Evolutionary conservation across 2,113 vertebrate species (phyloP).

Genomic region (Cinclus mexicanus): DNA sequence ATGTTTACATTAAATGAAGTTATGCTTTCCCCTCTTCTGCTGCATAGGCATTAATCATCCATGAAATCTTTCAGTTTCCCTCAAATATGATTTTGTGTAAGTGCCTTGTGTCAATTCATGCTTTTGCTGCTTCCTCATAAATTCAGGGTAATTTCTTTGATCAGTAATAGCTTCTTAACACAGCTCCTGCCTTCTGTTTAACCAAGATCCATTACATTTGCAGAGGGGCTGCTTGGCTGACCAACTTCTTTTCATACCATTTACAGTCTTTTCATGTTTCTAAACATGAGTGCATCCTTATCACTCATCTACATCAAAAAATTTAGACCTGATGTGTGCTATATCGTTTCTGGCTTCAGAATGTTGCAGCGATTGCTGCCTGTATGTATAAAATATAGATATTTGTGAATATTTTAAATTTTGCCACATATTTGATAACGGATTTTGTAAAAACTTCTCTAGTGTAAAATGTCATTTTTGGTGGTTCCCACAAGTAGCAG

Average conservation of each 20-base stretch:
- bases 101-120: background rate
- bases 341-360: background rate
- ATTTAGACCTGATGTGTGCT: background rate
- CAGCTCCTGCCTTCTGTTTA: background rate
- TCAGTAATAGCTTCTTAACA: background rate
- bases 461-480: background rate
- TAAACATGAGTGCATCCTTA: background rate
- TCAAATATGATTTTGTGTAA: background rate
- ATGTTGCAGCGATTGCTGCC: background rate
- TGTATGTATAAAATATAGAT: background rate
- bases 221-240: background rate
- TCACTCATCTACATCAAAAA: background rate
- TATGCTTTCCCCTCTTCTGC: background rate
- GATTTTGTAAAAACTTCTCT: background rate
- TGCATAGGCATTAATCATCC: background rate
- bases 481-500: background rate
- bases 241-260: background rate
- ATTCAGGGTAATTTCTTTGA: slow-evolving; percentile 22
- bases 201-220: background rate
- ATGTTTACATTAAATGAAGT: slow-evolving; percentile 17
- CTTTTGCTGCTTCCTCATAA: background rate
- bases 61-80: background rate
- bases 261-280: background rate
- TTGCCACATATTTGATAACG: background rate
- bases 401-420: background rate